Evolutionary conservation across 2,113 vertebrate genomes (phyloP).

Genomic region (Oreochromis niloticus): DNA sequence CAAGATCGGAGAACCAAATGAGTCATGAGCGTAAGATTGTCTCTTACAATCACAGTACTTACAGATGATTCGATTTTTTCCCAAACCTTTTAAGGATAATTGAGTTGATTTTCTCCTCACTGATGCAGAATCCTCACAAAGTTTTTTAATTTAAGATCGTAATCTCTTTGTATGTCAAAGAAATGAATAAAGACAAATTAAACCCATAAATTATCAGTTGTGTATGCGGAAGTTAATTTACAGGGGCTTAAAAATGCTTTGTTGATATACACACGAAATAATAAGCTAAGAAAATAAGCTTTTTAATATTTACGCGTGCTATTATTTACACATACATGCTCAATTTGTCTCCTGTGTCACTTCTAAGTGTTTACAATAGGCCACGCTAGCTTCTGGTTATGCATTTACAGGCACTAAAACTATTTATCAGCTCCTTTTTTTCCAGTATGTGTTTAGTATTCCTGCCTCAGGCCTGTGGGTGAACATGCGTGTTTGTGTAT

Average conservation of each 20-base stretch:
- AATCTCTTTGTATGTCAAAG: not conserved
- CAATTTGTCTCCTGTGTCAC: not conserved
- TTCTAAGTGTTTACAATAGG: not conserved
- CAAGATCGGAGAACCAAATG: not conserved
- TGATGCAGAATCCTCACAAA: not conserved
- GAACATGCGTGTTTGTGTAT: constrained; percentile 25
- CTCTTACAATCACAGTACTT: not conserved
- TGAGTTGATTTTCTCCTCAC: constrained; percentile 21
- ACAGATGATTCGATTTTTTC: constrained; percentile 12
- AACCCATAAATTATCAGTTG: not conserved
- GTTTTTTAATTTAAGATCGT: not conserved
- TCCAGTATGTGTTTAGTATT: constrained; percentile 9
- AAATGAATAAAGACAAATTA: not conserved
- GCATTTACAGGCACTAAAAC: not conserved
- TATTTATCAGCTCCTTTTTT: not conserved
- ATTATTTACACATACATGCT: not conserved
- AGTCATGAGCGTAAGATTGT: not conserved
- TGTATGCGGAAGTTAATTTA: not conserved
- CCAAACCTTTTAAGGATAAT: constrained; percentile 34
- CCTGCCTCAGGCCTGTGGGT: not conserved
- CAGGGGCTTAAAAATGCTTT: not conserved
- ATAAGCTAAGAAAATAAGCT: not conserved
- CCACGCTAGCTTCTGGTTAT: not conserved
- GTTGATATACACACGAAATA: not conserved
- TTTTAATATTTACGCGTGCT: not conserved